Base-by-base conservation (phyloP, 2,888 invertebrate species). In the Andrena bucephala region DNA sequence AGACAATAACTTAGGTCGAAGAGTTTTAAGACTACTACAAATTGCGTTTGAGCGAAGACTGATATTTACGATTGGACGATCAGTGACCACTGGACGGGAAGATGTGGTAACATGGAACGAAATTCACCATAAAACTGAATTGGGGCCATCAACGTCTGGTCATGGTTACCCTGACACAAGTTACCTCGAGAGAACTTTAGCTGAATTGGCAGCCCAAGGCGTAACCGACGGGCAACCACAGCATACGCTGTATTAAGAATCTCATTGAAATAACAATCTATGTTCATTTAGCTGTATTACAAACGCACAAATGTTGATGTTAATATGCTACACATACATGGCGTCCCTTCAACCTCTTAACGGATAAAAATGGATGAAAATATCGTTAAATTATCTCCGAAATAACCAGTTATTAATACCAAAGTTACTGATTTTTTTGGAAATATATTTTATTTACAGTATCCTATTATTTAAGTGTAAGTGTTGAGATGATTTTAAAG, bases 41-140 rank as follows among this genome's bases (percentile, higher is more conserved):
- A 95, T 96, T 83, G 98, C 98, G 33, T 99, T 98, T 95, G 97
- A 97, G 92, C 95, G 97, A 20, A 96, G 97, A 80, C 94, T 97
- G 86, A 96, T 98, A 88, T 99, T 99, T 95, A 97, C 97, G 0
- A 97, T 99, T 86, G 97, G 97, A 74, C 96, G 97, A 62, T 98
- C 98, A 0, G 96, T 96, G 78, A 99, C 99, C 0, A 98, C 98
- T 0, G 99, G 98, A 0, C 96, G 97, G 89, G 97, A 97, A 92
- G 97, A 98, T 94, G 98, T 98, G 81, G 97, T 99, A 74, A 96
- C 98, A 63, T 99, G 99, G 99, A 97, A 97, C 92, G 97, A 96
- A 91, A 97, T 98, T 82, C 98, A 98, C 91, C 98, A 98, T 93
- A 98, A 98, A 94, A 98, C 98, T 78, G 96, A 97, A 93, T 94